Conservation (phyloP, 2,888 invertebrate genomes). For the Drosophila atripex region DNA sequence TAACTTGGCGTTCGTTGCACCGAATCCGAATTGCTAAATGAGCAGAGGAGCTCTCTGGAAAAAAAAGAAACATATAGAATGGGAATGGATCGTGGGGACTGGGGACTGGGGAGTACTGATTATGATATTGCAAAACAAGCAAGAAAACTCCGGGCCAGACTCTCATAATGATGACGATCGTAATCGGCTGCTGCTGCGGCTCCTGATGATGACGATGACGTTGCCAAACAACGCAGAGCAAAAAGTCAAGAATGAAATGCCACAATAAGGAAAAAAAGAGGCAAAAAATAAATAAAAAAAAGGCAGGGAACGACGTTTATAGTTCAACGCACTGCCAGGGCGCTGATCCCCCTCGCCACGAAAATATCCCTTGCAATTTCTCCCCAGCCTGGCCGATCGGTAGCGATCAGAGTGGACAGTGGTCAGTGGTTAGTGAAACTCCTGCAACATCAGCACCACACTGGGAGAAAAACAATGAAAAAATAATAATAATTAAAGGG, state of each 20-base stretch:
- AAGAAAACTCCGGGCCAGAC: constrained; percentile 38
- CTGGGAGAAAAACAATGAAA: neutral
- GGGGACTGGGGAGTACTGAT: constrained; percentile 50
- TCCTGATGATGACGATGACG: constrained; percentile 63
- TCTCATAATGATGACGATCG: constrained; percentile 59
- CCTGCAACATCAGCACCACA: constrained; percentile 18
- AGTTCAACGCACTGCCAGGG: constrained; percentile 80
- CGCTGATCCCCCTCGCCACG: constrained; percentile 34
- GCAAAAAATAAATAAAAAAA: constrained; percentile 28
- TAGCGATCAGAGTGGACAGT: constrained; percentile 46
- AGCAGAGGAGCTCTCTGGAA: constrained; percentile 21
- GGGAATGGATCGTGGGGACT: neutral
- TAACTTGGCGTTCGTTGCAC: constrained; percentile 70
- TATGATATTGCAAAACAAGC: constrained; percentile 75
- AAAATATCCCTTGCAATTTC: constrained; percentile 23
- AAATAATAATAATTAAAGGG: too few species aligned
- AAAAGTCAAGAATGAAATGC: constrained; percentile 72
- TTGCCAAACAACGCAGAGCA: constrained; percentile 64
- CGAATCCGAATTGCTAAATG: constrained; percentile 54
- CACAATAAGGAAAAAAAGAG: constrained; percentile 22
- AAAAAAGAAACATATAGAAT: constrained; percentile 15
- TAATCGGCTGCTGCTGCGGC: constrained; percentile 39
- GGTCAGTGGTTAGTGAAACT: constrained; percentile 12
- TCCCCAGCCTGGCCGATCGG: constrained; percentile 33
- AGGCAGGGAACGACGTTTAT: constrained; percentile 71